phyloP scores from a whole-genome alignment of 2,888 invertebrate species.

The Yponomeuta malinellus region DNA sequence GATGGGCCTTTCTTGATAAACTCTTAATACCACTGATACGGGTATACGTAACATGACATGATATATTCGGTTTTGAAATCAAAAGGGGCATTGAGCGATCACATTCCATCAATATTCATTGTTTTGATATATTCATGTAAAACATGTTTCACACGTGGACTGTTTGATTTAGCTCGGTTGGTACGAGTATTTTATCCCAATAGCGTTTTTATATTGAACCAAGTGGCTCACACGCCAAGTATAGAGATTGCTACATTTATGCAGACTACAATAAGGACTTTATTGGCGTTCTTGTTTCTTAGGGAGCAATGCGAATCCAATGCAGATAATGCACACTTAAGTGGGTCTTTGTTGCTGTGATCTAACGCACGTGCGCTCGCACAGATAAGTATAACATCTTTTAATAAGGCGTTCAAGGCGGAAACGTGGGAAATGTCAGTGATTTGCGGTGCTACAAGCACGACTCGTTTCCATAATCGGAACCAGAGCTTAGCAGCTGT shows the following conservation, averaged over 20 bases:
- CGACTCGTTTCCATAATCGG: constrained; percentile 72
- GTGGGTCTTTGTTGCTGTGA: constrained; percentile 19
- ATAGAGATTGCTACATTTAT: background rate
- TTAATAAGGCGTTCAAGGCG: constrained; percentile 66
- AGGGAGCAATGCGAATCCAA: constrained; percentile 3
- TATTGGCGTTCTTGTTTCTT: constrained; percentile 3
- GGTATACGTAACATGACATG: background rate
- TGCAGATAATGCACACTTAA: constrained; percentile 7
- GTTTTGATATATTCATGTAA: constrained; percentile 20
- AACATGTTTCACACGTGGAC: constrained; percentile 21
- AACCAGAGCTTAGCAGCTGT: constrained; percentile 72
- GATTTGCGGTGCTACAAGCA: constrained; percentile 62
- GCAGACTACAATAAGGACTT: constrained; percentile 7
- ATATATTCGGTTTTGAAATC: background rate
- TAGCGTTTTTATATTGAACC: no score
- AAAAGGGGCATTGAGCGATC: constrained; percentile 20
- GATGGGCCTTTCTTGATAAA: constrained; percentile 26
- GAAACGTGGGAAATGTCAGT: constrained; percentile 73
- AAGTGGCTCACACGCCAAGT: background rate
- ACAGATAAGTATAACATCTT: constrained; percentile 57
- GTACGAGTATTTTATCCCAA: background rate
- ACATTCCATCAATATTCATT: constrained; percentile 27
- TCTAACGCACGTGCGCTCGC: constrained; percentile 47
- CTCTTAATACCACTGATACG: constrained; percentile 7
- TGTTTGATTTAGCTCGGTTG: constrained; percentile 9